Evolutionary conservation across 1,140 invertebrate species (phyloP).

Genomic region (Drosophila sucinea): DNA sequence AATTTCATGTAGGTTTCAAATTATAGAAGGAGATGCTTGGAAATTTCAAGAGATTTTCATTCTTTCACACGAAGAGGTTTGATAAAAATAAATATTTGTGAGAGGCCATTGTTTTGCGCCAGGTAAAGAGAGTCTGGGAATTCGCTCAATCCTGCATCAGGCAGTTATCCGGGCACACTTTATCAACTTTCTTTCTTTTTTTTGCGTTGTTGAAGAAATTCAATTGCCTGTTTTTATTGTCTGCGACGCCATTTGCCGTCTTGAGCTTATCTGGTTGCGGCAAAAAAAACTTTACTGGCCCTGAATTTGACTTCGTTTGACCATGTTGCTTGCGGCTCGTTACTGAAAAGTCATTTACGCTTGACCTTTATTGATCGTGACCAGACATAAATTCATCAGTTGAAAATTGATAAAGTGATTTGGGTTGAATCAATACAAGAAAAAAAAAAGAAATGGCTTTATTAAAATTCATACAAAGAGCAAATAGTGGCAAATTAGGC

Average conservation of each 20-base stretch:
- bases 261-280: constrained; percentile 21
- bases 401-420: constrained; percentile 36
- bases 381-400: constrained; percentile 78
- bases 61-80: not conserved
- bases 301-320: constrained; percentile 17
- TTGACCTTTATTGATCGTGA: constrained; percentile 60
- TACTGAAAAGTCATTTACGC: constrained; percentile 49
- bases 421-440: constrained; percentile 2
- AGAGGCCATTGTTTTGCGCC: not conserved
- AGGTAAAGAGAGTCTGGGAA: not conserved
- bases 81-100: not conserved
- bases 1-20: not conserved
- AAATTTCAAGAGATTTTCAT: not conserved
- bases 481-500: not conserved
- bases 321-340: constrained; percentile 29
- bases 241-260: constrained; percentile 35
- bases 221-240: constrained; percentile 54
- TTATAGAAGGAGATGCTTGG: not conserved
- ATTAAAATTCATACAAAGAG: constrained; percentile 61
- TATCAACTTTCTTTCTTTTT: constrained; percentile 41
- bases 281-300: constrained; percentile 39
- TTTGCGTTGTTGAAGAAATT: constrained; percentile 47
- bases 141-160: not conserved
- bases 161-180: constrained; percentile 31
- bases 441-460: constrained; percentile 73